Conservation (phyloP, 2,797 vertebrate species). For the Myripristis jacobus region DNA sequence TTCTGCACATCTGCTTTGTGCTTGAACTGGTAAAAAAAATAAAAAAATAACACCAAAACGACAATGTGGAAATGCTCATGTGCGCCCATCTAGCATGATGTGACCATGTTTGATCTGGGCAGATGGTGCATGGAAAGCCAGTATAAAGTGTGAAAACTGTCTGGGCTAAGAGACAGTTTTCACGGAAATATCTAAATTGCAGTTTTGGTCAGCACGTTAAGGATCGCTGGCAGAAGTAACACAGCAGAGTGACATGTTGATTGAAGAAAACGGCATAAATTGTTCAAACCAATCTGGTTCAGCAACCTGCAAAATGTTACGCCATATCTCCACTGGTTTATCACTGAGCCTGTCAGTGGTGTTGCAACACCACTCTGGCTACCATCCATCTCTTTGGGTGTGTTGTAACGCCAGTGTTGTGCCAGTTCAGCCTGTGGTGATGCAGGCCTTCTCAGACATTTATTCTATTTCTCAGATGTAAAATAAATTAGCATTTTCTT, state of each 20-base stretch:
- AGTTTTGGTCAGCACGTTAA: neutral
- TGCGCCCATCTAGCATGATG: neutral
- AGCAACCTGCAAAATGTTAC: neutral
- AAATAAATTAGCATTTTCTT: too few relatives aligned
- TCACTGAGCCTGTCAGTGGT: neutral
- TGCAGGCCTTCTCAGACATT: too few relatives aligned
- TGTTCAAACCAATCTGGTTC: neutral
- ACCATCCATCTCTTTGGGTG: too few relatives aligned
- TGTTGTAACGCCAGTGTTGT: too few relatives aligned
- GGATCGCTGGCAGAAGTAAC: neutral
- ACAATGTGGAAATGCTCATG: neutral
- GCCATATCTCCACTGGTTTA: neutral
- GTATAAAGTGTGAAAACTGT: neutral
- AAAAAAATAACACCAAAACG: neutral
- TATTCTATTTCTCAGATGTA: too few relatives aligned
- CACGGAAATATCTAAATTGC: neutral
- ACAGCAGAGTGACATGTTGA: neutral
- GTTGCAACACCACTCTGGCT: neutral
- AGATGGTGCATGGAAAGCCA: neutral
- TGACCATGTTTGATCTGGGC: constrained; percentile 13
- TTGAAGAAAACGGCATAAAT: neutral
- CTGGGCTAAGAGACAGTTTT: neutral
- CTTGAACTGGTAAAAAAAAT: neutral
- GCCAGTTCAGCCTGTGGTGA: too few relatives aligned
- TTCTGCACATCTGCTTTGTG: neutral